Evolutionary conservation across 2,113 vertebrate genomes (phyloP).

Genomic region (Laticauda laticaudata): DNA sequence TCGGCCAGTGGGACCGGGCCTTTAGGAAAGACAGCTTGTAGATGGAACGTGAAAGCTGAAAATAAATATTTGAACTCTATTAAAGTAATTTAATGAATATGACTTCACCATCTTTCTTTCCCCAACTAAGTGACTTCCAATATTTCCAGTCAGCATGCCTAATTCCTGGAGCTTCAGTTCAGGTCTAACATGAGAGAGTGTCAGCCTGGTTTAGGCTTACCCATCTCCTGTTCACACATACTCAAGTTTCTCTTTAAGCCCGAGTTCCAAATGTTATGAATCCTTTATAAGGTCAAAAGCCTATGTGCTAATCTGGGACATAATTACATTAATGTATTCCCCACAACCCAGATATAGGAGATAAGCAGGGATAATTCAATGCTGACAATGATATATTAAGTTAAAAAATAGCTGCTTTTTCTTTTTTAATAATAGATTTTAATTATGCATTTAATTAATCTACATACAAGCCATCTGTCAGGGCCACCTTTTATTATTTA

Average conservation of each 20-base stretch:
- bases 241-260: not conserved
- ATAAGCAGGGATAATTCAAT: constrained; percentile 29
- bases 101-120: not conserved
- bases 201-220: not conserved
- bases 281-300: constrained; percentile 57
- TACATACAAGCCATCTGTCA: accelerated
- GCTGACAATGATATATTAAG: constrained; percentile 30
- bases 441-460: constrained; percentile 31
- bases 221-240: not conserved
- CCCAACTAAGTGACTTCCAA: not conserved
- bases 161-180: not conserved
- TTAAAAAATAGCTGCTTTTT: constrained; percentile 45
- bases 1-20: too few species aligned
- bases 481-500: not conserved
- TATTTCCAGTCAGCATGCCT: not conserved
- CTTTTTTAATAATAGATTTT: constrained; percentile 32
- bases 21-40: not conserved
- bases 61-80: not conserved
- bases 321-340: not conserved
- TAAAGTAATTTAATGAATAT: not conserved
- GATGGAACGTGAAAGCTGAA: not conserved
- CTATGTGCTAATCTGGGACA: constrained; percentile 53
- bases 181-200: not conserved
- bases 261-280: constrained; percentile 29
- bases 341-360: not conserved